These are phyloP conservation scores for Pipistrellus pipistrellus DNA, from an alignment of 2,797 vertebrate genomes.

Conservation along the genomic window DNA sequence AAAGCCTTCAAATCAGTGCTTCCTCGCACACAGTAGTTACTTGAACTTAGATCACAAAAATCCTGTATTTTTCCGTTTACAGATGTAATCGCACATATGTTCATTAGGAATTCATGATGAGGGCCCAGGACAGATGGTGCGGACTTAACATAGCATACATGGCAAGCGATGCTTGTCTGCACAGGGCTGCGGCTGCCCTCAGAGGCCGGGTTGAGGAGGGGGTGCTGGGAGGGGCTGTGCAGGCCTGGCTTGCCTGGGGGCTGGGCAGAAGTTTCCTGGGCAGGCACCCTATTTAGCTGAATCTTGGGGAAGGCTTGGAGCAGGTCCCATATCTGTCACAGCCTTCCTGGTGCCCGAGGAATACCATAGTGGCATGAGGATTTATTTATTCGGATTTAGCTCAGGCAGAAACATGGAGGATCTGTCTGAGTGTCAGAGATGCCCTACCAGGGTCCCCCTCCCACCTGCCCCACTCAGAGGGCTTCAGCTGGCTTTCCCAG, in stretches of 20 bases:
- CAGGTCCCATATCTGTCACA: neutral
- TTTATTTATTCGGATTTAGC: neutral
- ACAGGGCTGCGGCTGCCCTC: neutral
- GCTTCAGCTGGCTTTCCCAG: neutral
- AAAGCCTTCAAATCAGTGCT: slow-evolving; percentile 41
- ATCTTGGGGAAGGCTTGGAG: neutral
- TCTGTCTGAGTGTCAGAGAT: fast-evolving
- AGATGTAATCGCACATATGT: slow-evolving; percentile 81
- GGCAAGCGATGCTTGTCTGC: slow-evolving; percentile 60
- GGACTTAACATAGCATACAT: slow-evolving; percentile 74
- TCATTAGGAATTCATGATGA: slow-evolving; percentile 85
- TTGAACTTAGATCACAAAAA: slow-evolving; percentile 35
- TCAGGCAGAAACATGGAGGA: neutral
- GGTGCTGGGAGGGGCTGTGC: too few relatives aligned
- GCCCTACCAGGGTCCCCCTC: fast-evolving
- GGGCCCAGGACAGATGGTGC: slow-evolving; percentile 85
- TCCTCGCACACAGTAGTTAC: slow-evolving; percentile 67
- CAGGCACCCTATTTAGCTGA: neutral
- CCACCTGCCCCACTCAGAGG: fast-evolving
- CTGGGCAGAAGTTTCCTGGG: neutral
- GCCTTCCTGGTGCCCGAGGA: neutral
- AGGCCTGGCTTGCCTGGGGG: neutral
- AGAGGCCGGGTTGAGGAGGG: fast-evolving
- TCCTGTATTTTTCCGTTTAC: slow-evolving; percentile 60
- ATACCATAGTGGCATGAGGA: neutral